Conservation (phyloP, 2,888 invertebrate species). For the Tetragonula carbonaria region DNA sequence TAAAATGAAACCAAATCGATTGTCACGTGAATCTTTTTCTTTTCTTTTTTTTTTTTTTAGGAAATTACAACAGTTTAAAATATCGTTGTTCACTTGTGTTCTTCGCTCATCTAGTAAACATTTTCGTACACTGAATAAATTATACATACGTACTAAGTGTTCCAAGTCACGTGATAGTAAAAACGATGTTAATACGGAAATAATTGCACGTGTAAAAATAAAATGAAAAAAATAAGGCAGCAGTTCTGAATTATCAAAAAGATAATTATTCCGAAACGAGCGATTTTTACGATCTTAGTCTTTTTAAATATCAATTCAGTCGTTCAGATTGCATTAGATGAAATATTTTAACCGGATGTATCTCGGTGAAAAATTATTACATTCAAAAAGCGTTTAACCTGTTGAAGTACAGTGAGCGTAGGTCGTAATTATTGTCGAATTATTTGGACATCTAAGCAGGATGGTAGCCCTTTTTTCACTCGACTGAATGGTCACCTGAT, state of each 20-base stretch:
- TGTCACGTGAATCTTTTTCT: no score
- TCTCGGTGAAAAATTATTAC: slow-evolving; percentile 19
- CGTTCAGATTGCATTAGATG: not conserved
- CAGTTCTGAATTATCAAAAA: not conserved
- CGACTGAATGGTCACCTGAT: slow-evolving; percentile 29
- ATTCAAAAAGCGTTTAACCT: slow-evolving; percentile 48
- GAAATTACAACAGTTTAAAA: no score
- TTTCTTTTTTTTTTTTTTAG: no score
- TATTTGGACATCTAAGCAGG: slow-evolving; percentile 36
- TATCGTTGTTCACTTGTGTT: no score
- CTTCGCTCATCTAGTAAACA: not conserved
- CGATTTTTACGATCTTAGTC: not conserved
- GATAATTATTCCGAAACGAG: not conserved
- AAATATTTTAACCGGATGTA: slow-evolving; percentile 1
- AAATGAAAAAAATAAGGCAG: not conserved
- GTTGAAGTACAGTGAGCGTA: slow-evolving; percentile 38
- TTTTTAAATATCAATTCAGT: not conserved
- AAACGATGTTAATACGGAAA: accelerated
- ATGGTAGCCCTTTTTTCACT: slow-evolving; percentile 29
- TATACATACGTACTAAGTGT: not conserved
- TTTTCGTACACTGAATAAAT: not conserved
- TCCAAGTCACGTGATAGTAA: not conserved
- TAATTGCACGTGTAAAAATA: not conserved
- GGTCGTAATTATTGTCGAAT: slow-evolving; percentile 57
- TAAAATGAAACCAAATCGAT: no score